Evolutionary conservation across 2,113 vertebrate genomes (phyloP).

Genomic region (Lichenostomus cassidix): DNA sequence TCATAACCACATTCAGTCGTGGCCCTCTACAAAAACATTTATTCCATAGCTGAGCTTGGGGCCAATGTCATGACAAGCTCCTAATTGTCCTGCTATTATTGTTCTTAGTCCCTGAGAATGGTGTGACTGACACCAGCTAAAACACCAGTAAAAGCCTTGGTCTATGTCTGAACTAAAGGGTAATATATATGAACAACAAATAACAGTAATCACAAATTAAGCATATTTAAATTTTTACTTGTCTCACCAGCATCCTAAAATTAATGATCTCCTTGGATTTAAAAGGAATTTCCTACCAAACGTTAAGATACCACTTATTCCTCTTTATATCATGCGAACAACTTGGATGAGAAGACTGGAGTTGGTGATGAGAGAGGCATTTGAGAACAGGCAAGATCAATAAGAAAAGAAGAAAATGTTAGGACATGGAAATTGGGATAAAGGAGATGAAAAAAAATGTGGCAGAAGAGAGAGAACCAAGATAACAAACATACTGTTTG

Average conservation of each 20-base stretch:
- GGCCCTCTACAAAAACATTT: conserved; percentile 17
- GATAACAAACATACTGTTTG: neutral
- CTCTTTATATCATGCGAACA: neutral
- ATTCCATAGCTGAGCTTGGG: neutral
- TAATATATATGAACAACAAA: neutral
- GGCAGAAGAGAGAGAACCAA: neutral
- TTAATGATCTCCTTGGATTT: neutral
- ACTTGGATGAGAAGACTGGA: neutral
- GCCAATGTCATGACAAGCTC: neutral
- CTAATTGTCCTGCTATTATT: neutral
- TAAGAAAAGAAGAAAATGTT: neutral
- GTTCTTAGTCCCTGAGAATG: neutral
- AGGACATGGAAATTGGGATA: neutral
- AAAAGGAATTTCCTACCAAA: neutral
- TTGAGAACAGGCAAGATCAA: neutral
- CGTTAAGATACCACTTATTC: neutral
- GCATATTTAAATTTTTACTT: neutral
- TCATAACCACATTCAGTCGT: neutral
- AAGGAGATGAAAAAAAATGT: neutral
- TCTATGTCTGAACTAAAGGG: neutral
- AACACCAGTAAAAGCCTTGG: neutral
- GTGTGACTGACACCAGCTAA: neutral
- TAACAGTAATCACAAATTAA: neutral
- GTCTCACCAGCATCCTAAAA: neutral
- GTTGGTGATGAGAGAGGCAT: neutral